Conservation (phyloP, 1,140 invertebrate genomes). For the Pomacea maculata region DNA sequence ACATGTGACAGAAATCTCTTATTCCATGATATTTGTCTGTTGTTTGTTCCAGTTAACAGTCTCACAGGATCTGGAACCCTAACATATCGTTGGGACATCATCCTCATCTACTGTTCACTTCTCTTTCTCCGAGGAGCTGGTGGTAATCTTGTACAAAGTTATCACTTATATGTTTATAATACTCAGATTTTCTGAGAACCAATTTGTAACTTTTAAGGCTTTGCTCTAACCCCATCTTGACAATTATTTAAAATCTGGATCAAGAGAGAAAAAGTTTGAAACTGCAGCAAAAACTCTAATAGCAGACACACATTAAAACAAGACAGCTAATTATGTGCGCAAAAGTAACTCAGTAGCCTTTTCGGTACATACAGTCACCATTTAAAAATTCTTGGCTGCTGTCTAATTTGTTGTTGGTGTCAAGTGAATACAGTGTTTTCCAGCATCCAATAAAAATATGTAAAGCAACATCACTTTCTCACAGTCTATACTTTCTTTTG, state of each 20-base stretch:
- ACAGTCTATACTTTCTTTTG: too few species aligned
- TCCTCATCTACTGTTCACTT: conserved; percentile 84
- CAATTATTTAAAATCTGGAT: not conserved
- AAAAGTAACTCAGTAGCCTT: too few species aligned
- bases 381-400: too few species aligned
- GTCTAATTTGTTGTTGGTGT: too few species aligned
- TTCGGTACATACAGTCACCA: too few species aligned
- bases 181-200: not conserved
- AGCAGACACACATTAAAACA: not conserved
- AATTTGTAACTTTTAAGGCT: not conserved
- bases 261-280: too few species aligned
- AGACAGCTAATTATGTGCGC: not conserved
- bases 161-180: conserved; percentile 21
- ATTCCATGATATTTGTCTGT: too few species aligned
- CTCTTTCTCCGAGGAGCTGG: conserved; percentile 93
- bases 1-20: too few species aligned
- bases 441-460: too few species aligned
- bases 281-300: too few species aligned
- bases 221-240: not conserved
- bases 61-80: conserved; percentile 42
- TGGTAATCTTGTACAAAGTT: conserved; percentile 35
- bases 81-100: conserved; percentile 85
- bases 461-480: too few species aligned
- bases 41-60: conserved; percentile 5
- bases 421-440: too few species aligned